Base-by-base conservation (phyloP, 2,113 vertebrate genomes). In the Xerus inauris region DNA sequence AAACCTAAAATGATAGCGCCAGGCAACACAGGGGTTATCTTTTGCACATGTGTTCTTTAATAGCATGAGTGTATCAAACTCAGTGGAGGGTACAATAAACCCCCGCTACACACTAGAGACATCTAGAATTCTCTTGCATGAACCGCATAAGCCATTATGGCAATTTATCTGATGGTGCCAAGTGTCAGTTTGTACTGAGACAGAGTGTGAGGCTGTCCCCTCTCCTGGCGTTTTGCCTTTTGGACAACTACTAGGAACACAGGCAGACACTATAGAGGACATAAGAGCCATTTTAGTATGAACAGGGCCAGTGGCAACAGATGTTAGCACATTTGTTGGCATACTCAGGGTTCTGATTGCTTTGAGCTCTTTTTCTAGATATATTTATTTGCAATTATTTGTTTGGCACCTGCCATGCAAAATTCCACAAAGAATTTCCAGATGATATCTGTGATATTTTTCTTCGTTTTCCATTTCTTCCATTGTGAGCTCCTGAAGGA, bases 201-300 rank as follows among this genome's bases (percentile, higher is more conserved):
- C 30, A 12, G 59, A 51, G 38, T 3, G 16, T 69, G 57, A 40
- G 67, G 13, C 45, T 30, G 54, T 42, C 64, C 65, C 54, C 30
- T 82, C n/a, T n/a, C 16, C 0, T 22, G 72, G 47, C 42, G 9
- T 20, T 54, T 64, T 47, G 81, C 65, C 71, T 45, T 91, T 38
- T 20, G 30, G 26, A 40, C n/a, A 14, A 54, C 40, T 47, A 35
- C 8, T 13, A 26, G 82, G 54, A 38, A 35, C 22, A 26, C 0
- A 2, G 2, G 0, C 8, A 5, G 40, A 42, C 47, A 57, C 13
- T 17, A 1, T 0, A 57, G 54, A 75, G 42, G 20, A 35, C 13
- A 0, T 2, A 2, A 3, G n/a, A 32, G 69, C 28, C 64, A 28
- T 42, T 47, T 85, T 32, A 82, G 67, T 81, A 54, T 62, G 67